A percentile compares a stretch with the other conserved stretches of the same genome.
phyloP scores from a whole-genome alignment of 1,140 invertebrate genomes.

The Drosophila trapezifrons region DNA sequence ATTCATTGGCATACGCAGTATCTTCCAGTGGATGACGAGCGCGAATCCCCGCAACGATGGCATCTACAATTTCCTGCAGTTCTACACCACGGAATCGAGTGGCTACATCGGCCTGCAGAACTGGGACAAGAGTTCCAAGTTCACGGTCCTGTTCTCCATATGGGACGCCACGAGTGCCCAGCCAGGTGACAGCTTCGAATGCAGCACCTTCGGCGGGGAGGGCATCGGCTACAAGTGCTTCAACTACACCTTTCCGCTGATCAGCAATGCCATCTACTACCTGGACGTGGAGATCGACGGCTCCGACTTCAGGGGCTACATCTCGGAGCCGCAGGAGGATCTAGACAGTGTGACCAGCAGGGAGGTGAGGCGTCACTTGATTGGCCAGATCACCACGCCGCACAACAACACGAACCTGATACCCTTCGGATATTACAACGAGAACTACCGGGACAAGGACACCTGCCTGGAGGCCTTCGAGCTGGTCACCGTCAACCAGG shows the following conservation, averaged over 20 bases:
- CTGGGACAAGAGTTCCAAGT: slow-evolving; percentile 43
- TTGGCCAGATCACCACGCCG: slow-evolving; percentile 29
- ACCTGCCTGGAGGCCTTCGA: slow-evolving; percentile 31
- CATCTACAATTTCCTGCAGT: slow-evolving; percentile 39
- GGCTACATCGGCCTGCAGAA: slow-evolving; percentile 39
- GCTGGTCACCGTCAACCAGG: slow-evolving; percentile 40
- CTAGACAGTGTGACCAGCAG: slow-evolving; percentile 5
- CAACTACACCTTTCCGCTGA: slow-evolving; percentile 30
- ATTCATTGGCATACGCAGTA: slow-evolving; percentile 20
- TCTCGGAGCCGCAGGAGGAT: slow-evolving; percentile 43
- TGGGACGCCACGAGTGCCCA: slow-evolving; percentile 26
- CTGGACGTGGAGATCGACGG: slow-evolving; percentile 43
- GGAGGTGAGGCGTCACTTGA: slow-evolving; percentile 15
- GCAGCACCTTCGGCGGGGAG: slow-evolving; percentile 35
- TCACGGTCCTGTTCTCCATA: slow-evolving; percentile 29
- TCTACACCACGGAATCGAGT: slow-evolving; percentile 30
- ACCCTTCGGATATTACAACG: slow-evolving; percentile 41
- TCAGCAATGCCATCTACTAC: slow-evolving; percentile 46
- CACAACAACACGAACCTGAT: slow-evolving; percentile 17
- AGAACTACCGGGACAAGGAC: slow-evolving; percentile 39
- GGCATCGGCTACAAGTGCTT: slow-evolving; percentile 39
- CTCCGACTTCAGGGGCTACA: slow-evolving; percentile 26
- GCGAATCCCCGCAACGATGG: slow-evolving; percentile 34
- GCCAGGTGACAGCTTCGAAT: slow-evolving; percentile 20
- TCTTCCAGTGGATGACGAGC: slow-evolving; percentile 47